Percentiles rank a stretch among this genome's conserved stretches.
Conservation (phyloP, 2,113 vertebrate genomes). For the Tonatia bakeri region DNA sequence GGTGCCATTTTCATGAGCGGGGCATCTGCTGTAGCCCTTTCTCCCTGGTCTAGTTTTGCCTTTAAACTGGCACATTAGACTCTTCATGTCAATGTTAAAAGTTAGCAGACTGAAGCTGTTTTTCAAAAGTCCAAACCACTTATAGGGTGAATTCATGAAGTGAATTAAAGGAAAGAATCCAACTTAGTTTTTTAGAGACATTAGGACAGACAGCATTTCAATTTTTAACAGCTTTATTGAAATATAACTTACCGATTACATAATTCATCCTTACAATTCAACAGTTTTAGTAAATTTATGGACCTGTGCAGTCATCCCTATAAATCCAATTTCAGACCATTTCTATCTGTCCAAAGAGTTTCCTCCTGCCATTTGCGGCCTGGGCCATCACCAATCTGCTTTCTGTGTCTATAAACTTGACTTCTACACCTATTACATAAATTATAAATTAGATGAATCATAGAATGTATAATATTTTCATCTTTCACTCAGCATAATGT, state of each 20-base stretch:
- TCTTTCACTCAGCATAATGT: not conserved
- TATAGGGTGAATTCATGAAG: not conserved
- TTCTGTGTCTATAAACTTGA: not conserved
- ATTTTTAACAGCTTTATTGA: not conserved
- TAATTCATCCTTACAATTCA: not conserved
- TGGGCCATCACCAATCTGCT: not conserved
- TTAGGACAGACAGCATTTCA: not conserved
- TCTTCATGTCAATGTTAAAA: not conserved
- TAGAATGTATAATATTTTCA: not conserved
- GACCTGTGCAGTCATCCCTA: not conserved
- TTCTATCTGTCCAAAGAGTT: not conserved
- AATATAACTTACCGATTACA: not conserved
- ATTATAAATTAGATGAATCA: not conserved
- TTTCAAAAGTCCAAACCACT: not conserved
- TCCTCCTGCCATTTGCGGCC: not conserved
- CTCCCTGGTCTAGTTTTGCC: not conserved
- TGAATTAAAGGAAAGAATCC: not conserved
- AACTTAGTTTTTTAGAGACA: not conserved
- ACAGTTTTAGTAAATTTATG: not conserved
- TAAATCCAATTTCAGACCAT: not conserved
- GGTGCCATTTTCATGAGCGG: not conserved
- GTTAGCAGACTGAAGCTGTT: not conserved
- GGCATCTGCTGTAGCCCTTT: not conserved
- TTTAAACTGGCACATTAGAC: not conserved
- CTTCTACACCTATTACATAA: not conserved